phyloP scores from a whole-genome alignment of 2,113 vertebrate genomes.

The Rhea pennata region DNA sequence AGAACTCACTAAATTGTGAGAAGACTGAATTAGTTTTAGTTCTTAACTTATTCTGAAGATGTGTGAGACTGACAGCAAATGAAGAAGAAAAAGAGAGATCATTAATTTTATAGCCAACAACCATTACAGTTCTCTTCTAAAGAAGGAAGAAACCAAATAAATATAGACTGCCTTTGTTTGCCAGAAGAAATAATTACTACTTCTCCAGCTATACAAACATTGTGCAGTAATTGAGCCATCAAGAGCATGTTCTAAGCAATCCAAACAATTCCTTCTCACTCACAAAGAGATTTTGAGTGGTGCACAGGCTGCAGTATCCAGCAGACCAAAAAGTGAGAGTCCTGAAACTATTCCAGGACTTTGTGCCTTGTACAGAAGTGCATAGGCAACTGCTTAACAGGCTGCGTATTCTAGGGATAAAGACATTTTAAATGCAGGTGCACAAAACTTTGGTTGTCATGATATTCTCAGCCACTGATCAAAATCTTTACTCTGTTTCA shows the following conservation, averaged over 20 bases:
- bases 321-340: not conserved
- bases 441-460: not conserved
- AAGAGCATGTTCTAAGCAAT: not conserved
- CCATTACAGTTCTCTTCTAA: not conserved
- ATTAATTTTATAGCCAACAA: conserved; percentile 5
- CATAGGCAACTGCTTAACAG: not conserved
- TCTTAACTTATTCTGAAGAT: not conserved
- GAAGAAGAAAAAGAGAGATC: not conserved
- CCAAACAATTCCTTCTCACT: not conserved
- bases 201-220: not conserved
- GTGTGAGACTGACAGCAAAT: not conserved
- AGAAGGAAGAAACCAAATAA: conserved; percentile 19
- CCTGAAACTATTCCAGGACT: not conserved
- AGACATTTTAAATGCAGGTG: not conserved
- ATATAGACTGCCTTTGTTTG: not conserved
- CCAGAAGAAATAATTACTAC: not conserved
- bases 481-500: not conserved
- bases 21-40: not conserved
- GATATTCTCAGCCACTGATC: not conserved
- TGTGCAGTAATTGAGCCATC: not conserved
- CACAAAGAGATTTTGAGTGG: not conserved
- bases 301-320: not conserved
- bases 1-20: not conserved
- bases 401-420: not conserved
- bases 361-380: not conserved